These are phyloP conservation scores for Syndactyla subalaris DNA, from an alignment of 2,797 vertebrate genomes.

Conservation along the genomic window DNA sequence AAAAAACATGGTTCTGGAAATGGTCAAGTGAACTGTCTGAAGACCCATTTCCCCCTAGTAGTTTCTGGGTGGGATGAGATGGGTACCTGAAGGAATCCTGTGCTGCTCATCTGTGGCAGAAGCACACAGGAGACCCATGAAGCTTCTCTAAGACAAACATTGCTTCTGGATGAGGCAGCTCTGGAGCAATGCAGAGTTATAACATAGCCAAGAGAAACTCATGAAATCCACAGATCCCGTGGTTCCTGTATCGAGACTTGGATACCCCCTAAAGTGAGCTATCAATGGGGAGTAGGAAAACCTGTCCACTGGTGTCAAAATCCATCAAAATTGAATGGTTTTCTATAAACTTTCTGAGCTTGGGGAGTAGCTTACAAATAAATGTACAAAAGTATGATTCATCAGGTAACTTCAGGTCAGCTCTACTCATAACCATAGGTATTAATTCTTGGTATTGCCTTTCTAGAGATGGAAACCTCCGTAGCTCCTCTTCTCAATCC, in stretches of 20 bases:
- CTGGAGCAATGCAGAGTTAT: neutral
- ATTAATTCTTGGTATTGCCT: neutral
- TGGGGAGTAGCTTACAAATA: neutral
- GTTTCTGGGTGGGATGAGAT: neutral
- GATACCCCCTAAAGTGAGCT: neutral
- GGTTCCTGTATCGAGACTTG: neutral
- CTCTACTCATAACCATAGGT: neutral
- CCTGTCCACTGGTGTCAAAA: neutral
- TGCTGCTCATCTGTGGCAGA: neutral
- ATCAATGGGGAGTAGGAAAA: neutral
- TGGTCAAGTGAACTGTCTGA: accelerated
- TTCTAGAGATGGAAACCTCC: neutral
- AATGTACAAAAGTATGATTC: neutral
- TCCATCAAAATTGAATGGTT: neutral
- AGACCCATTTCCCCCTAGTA: neutral
- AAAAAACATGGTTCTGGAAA: neutral
- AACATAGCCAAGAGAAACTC: neutral
- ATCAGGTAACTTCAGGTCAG: neutral
- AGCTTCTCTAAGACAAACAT: neutral
- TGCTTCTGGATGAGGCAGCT: neutral
- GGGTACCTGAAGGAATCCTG: neutral
- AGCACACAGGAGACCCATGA: neutral
- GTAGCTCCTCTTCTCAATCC: neutral
- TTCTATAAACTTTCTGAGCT: neutral
- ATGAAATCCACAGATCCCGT: accelerated